These are phyloP conservation scores for Redunca redunca DNA, from an alignment of 2,113 vertebrate genomes.

Conservation along the genomic window DNA sequence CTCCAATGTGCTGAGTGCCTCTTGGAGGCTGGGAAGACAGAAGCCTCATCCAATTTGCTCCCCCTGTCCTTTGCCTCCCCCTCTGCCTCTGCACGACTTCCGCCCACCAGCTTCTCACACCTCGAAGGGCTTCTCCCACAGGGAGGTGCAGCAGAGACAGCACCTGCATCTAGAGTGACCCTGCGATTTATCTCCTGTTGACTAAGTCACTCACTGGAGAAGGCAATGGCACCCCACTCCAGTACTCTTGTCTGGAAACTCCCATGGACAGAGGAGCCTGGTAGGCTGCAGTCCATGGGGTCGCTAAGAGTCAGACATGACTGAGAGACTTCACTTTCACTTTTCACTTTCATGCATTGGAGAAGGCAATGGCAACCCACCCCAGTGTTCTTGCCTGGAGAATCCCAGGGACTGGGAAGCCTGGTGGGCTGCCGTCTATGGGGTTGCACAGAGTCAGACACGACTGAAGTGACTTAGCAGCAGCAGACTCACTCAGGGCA, in stretches of 20 bases:
- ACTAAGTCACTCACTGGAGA: background rate
- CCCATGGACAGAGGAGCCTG: background rate
- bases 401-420: background rate
- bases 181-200: background rate
- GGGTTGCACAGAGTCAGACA: fast-evolving
- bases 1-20: background rate
- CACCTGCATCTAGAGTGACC: background rate
- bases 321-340: background rate
- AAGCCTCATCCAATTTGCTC: background rate
- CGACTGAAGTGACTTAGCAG: background rate
- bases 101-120: background rate
- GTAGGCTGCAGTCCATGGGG: background rate
- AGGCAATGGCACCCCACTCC: background rate
- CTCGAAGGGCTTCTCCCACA: background rate
- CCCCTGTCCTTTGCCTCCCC: background rate
- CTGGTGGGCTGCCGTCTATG: background rate
- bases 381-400: background rate
- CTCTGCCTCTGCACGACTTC: background rate
- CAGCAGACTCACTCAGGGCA: background rate
- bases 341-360: background rate
- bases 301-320: background rate
- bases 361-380: background rate
- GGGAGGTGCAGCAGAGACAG: background rate
- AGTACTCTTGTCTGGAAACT: background rate
- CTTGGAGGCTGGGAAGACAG: background rate